Percentiles rank a stretch among this genome's conserved stretches.
These are phyloP conservation scores for Colletes latitarsis DNA, from an alignment of 1,140 invertebrate genomes.

Conservation along the genomic window DNA sequence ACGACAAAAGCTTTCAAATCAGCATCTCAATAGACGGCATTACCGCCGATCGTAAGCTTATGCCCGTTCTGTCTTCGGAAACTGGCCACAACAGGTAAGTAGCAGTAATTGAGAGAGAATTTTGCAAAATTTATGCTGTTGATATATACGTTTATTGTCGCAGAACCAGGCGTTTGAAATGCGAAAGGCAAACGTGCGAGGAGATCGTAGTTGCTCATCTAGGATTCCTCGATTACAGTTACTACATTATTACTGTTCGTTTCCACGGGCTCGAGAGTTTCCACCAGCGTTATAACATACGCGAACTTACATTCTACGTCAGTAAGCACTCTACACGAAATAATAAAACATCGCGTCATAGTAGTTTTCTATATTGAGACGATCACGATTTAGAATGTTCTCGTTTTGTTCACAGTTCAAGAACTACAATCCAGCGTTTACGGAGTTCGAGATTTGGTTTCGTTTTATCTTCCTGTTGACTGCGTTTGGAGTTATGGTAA, in stretches of 20 bases:
- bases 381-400: constrained; percentile 29
- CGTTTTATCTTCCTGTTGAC: constrained; percentile 94
- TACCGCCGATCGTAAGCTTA: constrained; percentile 86
- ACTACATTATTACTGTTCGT: constrained; percentile 92
- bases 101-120: too few species aligned
- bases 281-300: constrained; percentile 91
- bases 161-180: constrained; percentile 90
- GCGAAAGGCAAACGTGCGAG: constrained; percentile 91
- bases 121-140: constrained; percentile 7
- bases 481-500: constrained; percentile 94
- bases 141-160: constrained; percentile 35
- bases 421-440: constrained; percentile 97
- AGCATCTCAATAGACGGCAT: constrained; percentile 91
- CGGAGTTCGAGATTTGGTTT: constrained; percentile 98
- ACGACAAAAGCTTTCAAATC: constrained; percentile 93
- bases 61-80: constrained; percentile 84
- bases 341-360: constrained; percentile 12
- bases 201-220: constrained; percentile 94
- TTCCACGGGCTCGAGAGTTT: constrained; percentile 93
- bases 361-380: not conserved
- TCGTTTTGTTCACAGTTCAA: constrained; percentile 90
- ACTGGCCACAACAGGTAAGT: constrained; percentile 86
- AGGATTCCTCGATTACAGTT: constrained; percentile 93
- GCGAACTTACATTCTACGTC: constrained; percentile 94
- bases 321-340: constrained; percentile 81